phyloP scores from a whole-genome alignment of 2,797 vertebrate genomes.

The Urosaurus nigricauda region DNA sequence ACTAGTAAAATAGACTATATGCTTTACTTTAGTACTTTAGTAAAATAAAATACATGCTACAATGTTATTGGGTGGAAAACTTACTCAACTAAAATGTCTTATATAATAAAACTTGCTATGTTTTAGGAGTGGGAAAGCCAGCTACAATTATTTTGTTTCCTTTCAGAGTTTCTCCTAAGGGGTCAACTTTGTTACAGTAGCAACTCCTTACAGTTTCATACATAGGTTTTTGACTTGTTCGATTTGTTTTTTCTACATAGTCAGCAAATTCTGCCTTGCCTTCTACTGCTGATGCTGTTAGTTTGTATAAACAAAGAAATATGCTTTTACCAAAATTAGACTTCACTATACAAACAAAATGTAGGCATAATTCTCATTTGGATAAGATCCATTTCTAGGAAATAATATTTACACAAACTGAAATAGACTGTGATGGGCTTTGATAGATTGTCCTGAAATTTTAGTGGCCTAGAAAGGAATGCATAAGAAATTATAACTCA shows the following conservation, averaged over 20 bases:
- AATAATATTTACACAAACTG: background rate
- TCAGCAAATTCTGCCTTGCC: conserved; percentile 54
- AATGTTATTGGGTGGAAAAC: background rate
- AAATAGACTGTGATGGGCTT: conserved; percentile 13
- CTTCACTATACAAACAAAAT: conserved; percentile 34
- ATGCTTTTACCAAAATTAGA: conserved; percentile 30
- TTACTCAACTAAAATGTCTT: conserved; percentile 37
- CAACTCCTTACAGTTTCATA: conserved; percentile 44
- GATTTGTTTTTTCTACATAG: conserved; percentile 50
- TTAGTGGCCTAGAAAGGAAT: conserved; percentile 5
- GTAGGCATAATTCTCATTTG: conserved; percentile 21
- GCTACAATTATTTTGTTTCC: conserved; percentile 48
- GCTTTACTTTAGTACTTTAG: too few species aligned
- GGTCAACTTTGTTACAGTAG: conserved; percentile 49
- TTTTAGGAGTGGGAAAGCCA: conserved; percentile 51
- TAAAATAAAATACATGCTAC: background rate
- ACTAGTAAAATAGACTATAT: too few species aligned
- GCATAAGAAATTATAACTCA: conserved; percentile 26
- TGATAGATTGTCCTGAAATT: conserved; percentile 29
- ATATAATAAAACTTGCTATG: conserved; percentile 9
- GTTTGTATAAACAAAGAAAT: conserved; percentile 32
- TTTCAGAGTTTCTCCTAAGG: conserved; percentile 39
- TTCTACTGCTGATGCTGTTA: conserved; percentile 31
- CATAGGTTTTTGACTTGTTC: background rate
- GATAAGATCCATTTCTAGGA: conserved; percentile 31